phyloP scores from a whole-genome alignment of 2,113 vertebrate genomes.

The Budorcas taxicolor region DNA sequence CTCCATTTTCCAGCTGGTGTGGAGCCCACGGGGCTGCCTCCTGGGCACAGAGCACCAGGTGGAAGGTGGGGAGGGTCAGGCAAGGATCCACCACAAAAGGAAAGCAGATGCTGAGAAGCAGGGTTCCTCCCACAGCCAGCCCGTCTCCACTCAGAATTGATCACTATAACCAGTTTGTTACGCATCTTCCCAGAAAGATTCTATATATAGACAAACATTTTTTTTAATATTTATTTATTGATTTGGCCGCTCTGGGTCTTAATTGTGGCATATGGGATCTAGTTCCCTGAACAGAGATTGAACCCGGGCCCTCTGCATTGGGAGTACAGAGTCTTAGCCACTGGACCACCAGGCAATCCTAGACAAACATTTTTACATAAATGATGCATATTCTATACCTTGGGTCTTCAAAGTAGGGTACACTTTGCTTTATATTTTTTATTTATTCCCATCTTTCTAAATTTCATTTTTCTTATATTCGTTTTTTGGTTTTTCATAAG shows the following conservation, averaged over 20 bases:
- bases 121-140: neutral
- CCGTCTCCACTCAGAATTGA: neutral
- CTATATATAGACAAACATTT: neutral
- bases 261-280: neutral
- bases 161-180: neutral
- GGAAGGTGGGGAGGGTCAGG: neutral
- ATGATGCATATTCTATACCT: neutral
- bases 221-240: neutral
- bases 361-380: neutral
- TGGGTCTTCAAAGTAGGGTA: neutral
- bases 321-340: neutral
- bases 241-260: neutral
- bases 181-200: neutral
- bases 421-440: neutral
- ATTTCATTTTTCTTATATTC: neutral
- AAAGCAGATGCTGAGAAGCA: neutral
- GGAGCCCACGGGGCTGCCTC: accelerated
- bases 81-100: no score
- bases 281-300: neutral
- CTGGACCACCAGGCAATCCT: neutral
- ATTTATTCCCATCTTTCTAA: neutral
- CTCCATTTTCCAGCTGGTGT: no score
- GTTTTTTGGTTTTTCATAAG: neutral
- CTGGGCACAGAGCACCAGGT: neutral
- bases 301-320: neutral